Evolutionary conservation across 1,140 invertebrate genomes (phyloP), one percentile per base, ranked within the genome.

Genomic region (Ostrea denselamellosa): DNA sequence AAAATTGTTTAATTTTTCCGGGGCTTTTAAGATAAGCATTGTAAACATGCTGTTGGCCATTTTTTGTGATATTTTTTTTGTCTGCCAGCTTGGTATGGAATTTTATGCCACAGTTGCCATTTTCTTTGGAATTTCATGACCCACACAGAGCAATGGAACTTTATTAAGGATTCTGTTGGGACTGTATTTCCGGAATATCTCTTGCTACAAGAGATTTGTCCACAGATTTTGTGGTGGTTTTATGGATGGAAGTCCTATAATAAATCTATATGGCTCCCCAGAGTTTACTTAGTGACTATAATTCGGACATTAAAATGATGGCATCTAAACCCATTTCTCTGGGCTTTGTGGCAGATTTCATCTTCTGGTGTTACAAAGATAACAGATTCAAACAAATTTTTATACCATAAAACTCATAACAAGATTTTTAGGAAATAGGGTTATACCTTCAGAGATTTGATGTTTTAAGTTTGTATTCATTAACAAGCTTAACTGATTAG

Each of bases 131-230:
- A 77, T 77, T 77, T 77, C 68, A 77, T 77, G 68, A 77, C 68
- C 68, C 25, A 28, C 68, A 12, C 68, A 77, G 22, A 34, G 25
- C 68, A 25, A 14, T 10, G 25, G 68, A 77, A 25, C 22, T 77
- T 77, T 77, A 77, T 77, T 77, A 77, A 62, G 68, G 68, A 77
- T 77, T 77, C 68, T 34, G 68, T 17, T 77, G 68, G 68, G 68
- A 77, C 68, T 25, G 28, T 28, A 77, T 77, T 77, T 77, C 68
- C 68, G 22, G 68, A 77, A 77, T 77, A 12, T 77, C 68, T 25
- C 68, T 8, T 77, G 68, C 8, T 77, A 77, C 68, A 77, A 77
- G 68, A 77, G 68, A 77, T 77, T 14, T 25, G 68, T 77, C 68
- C 68, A 22, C 25, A 12, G 68, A 34, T 77, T 77, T 77, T 77